Percentiles rank a stretch among this genome's conserved stretches.
Evolutionary conservation across 2,113 vertebrate genomes (phyloP).

Genomic region (Engystomops pustulosus): DNA sequence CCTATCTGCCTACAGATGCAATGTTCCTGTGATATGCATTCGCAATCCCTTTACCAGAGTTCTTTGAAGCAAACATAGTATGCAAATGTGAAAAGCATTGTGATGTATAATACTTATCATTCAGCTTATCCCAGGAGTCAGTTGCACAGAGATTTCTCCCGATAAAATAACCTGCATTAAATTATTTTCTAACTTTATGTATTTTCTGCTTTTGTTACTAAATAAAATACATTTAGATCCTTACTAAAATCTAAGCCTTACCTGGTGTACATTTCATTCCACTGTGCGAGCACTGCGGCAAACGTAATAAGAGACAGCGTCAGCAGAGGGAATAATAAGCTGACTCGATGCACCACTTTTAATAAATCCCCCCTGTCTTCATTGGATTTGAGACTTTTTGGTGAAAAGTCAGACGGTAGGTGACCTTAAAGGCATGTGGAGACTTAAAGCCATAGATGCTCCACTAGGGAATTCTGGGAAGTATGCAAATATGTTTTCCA

Average conservation of each 20-base stretch:
- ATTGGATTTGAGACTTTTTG: no score
- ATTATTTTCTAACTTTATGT: not conserved
- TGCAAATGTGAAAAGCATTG: slow-evolving; percentile 38
- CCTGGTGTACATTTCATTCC: no score
- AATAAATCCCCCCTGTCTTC: no score
- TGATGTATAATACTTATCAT: slow-evolving; percentile 14
- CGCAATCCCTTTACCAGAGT: not conserved
- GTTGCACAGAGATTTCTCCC: not conserved
- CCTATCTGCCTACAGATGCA: slow-evolving; percentile 26
- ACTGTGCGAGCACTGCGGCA: no score
- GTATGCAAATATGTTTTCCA: no score
- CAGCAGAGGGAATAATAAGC: no score
- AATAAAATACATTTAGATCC: not conserved
- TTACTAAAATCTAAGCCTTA: not conserved
- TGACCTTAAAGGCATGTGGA: no score
- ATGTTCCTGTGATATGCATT: slow-evolving; percentile 25
- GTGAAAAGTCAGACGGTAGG: no score
- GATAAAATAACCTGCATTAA: slow-evolving; percentile 15
- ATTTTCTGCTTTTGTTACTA: slow-evolving; percentile 11
- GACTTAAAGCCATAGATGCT: no score
- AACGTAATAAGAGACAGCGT: no score
- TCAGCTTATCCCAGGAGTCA: slow-evolving; percentile 7
- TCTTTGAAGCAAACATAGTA: slow-evolving; percentile 27
- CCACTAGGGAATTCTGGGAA: no score
- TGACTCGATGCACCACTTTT: no score